Base-by-base conservation (phyloP, 2,797 vertebrate genomes). In the Pogonophryne albipinna region DNA sequence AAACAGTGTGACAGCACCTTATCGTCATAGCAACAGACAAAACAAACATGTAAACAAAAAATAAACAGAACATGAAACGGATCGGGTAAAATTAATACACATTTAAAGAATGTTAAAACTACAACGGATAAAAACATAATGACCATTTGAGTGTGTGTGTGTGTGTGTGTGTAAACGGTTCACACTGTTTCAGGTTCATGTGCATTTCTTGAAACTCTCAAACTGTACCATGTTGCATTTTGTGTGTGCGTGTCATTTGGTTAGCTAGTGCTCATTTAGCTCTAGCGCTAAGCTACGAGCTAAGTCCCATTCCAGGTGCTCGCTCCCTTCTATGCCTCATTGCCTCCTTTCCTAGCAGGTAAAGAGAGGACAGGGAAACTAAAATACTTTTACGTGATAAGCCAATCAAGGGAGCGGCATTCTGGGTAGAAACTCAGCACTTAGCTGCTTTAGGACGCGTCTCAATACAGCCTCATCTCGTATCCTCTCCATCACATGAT, bases 1-100 rank as follows among this genome's bases (percentile, higher is more conserved):
- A 38, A 12, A 38, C 79, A 65, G 45, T 72, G 49, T 75, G 49
- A 79, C 63, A 72, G 71, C 69, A 12, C 70, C 66, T 79, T 73
- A 64, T 87, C 67, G 11, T 66, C 90, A 90, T 82, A 88, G 90
- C 90, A 91, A 93, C 84, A 92, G 87, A 91, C 73, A 68, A 76
- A 86, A 85, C 52, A 76, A 74, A 82, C 64, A 85, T 81, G 83
- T 85, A 87, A 89, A 93, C 80, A 87, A 76, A 85, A 81, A 64
- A 88, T 79, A 71, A 80, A 86, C 44, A 57, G 15, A 89, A 91
- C 79, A 89, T 64, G 72, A 76, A 89, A 87, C 52, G 46, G 74
- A 67, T 86, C 74, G 71, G 85, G 86, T 76, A 79, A 91, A 83
- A 87, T 91, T 86, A 93, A 91, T 90, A 93, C 90, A 91, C 86